Percentiles rank a stretch among this genome's conserved stretches.
Evolutionary conservation across 2,797 vertebrate species (phyloP).

Genomic region (Syngnathus rostellatus): DNA sequence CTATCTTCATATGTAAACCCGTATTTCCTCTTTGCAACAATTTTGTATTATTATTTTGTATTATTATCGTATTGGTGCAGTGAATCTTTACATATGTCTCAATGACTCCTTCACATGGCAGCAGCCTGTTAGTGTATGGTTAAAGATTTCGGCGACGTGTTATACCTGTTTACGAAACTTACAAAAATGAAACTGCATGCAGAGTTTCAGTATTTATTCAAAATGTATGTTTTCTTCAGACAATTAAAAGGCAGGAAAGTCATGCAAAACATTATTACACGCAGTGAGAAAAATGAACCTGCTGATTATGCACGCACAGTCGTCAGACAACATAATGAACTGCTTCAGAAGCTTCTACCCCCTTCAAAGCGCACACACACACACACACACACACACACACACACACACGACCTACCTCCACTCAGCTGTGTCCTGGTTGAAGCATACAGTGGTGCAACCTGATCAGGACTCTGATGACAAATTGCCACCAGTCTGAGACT

Average conservation of each 20-base stretch:
- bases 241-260: neutral
- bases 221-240: neutral
- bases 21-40: too few species aligned
- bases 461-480: conserved; percentile 20
- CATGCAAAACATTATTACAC: neutral
- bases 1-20: neutral
- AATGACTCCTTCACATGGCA: neutral
- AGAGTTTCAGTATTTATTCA: too few species aligned
- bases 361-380: neutral
- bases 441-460: conserved; percentile 12
- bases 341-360: neutral
- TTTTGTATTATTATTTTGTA: neutral
- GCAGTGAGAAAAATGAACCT: neutral
- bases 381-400: conserved; percentile 3
- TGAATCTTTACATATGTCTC: neutral
- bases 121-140: neutral
- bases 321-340: neutral
- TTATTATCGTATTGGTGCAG: neutral
- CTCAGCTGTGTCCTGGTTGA: conserved; percentile 29
- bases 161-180: neutral
- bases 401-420: conserved; percentile 46
- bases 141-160: neutral
- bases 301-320: neutral
- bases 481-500: conserved; percentile 12
- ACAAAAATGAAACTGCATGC: too few species aligned